phyloP scores from a whole-genome alignment of 2,888 invertebrate genomes.

The Megastigmus dorsalis region DNA sequence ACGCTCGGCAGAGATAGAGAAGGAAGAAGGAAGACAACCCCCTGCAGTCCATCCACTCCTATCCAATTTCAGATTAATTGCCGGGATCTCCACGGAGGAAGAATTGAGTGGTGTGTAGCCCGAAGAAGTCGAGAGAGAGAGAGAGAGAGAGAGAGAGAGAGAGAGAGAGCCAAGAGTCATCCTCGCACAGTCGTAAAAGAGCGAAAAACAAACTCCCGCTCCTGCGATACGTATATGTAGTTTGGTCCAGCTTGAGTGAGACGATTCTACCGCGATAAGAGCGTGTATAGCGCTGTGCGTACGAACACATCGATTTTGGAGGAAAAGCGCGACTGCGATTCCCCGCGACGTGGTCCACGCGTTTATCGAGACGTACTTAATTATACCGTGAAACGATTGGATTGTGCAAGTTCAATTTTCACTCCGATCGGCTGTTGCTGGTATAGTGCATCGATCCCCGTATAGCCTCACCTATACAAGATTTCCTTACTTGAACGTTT shows the following conservation, averaged over 20 bases:
- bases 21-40: background rate
- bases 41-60: conserved; percentile 52
- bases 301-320: conserved; percentile 16
- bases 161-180: conserved; percentile 1
- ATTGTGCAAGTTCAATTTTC: conserved; percentile 41
- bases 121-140: no score
- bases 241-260: conserved; percentile 1
- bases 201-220: conserved; percentile 36
- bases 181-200: conserved; percentile 39
- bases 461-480: no score
- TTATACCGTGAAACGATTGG: conserved; percentile 48
- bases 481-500: no score
- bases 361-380: conserved; percentile 34
- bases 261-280: conserved; percentile 26
- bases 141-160: background rate
- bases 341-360: background rate
- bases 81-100: conserved; percentile 59
- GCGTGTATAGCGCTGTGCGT: background rate
- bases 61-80: conserved; percentile 71
- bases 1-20: background rate
- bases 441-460: no score
- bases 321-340: background rate
- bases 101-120: conserved; percentile 43
- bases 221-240: background rate
- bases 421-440: conserved; percentile 24